Conservation (phyloP, 2,888 invertebrate species). For the Hirtodrosophila duncani region DNA sequence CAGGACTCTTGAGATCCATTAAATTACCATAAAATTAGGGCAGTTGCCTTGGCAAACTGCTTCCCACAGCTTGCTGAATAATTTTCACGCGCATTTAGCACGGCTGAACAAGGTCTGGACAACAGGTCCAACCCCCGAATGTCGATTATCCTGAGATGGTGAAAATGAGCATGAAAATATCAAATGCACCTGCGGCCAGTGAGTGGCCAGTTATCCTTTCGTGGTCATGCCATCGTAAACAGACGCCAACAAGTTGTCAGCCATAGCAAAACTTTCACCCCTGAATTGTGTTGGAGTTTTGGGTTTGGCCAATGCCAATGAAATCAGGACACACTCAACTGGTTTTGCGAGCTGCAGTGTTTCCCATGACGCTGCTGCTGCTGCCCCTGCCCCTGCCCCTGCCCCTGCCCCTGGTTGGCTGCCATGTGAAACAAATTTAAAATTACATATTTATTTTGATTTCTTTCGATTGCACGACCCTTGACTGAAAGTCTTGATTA, state of each 20-base stretch:
- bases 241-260: conserved; percentile 16
- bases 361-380: conserved; percentile 44
- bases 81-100: conserved; percentile 56
- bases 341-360: conserved; percentile 30
- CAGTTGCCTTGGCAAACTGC: conserved; percentile 45
- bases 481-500: conserved; percentile 39
- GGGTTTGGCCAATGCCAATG: too few relatives aligned
- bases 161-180: conserved; percentile 32
- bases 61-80: conserved; percentile 49
- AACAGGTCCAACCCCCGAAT: conserved; percentile 23
- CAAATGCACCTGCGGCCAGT: conserved; percentile 36
- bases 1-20: conserved; percentile 35
- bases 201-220: conserved; percentile 38
- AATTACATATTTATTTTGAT: conserved; percentile 45
- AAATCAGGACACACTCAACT: conserved; percentile 57
- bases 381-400: conserved; percentile 40
- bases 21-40: conserved; percentile 58
- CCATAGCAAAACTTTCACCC: conserved; percentile 52
- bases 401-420: background rate
- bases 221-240: conserved; percentile 3
- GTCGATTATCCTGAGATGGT: conserved; percentile 46
- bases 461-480: conserved; percentile 45
- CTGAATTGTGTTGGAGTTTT: too few relatives aligned
- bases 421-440: conserved; percentile 26
- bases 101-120: conserved; percentile 23